A percentile compares a stretch with the other conserved stretches of the same genome.
Conservation (phyloP, 2,797 vertebrate species). For the Channallabes apus region DNA sequence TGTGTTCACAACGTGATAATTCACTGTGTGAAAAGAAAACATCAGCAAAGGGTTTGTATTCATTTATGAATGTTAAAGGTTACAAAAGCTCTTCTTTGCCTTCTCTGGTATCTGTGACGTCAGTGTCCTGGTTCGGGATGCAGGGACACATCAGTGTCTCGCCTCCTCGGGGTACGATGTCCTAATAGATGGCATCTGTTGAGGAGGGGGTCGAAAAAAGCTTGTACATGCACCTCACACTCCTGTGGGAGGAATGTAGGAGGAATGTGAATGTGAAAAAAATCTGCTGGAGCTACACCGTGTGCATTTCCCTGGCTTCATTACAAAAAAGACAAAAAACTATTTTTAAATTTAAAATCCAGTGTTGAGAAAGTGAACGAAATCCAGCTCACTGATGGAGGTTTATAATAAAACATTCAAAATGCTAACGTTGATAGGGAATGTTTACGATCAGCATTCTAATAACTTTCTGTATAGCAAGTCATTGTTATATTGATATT, state of each 20-base stretch:
- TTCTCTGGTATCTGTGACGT: too few species aligned
- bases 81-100: neutral
- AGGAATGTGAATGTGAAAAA: neutral
- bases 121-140: neutral
- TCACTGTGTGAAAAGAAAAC: neutral
- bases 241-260: neutral
- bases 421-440: neutral
- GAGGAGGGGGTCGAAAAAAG: neutral
- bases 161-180: neutral
- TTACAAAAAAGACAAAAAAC: neutral
- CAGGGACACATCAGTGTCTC: neutral
- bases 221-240: neutral
- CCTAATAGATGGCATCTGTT: slow-evolving; percentile 1
- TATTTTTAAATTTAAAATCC: too few species aligned
- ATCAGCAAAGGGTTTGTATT: neutral
- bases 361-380: neutral
- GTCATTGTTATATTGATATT: neutral
- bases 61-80: neutral
- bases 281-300: neutral
- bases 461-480: neutral
- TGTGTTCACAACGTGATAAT: neutral
- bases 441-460: neutral
- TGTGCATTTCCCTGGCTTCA: neutral
- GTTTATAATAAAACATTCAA: neutral
- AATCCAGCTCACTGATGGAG: neutral